Base-by-base conservation (phyloP, 1,140 invertebrate species). In the Dendroctonus ponderosae region DNA sequence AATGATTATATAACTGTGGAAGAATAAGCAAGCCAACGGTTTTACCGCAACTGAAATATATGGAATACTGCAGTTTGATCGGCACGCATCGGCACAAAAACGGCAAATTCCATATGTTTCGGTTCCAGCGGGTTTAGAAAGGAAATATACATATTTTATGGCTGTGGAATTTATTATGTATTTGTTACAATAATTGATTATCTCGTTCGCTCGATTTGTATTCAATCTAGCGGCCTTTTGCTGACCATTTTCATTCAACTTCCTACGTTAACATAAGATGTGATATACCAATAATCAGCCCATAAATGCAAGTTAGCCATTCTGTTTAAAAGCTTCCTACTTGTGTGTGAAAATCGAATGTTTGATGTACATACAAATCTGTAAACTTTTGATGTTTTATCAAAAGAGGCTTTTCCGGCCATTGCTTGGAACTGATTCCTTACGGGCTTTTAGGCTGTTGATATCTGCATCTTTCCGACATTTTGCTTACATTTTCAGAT, bases 1-100 rank as follows among this genome's bases (percentile, higher is more conserved):
- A 68, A 68, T 40, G 66, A 68, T 60, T 68, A 68, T 42, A 60
- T 68, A 15, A 63, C 48, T 38, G 60, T 68, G 14, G 53, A 62
- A 11, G 66, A 59, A 26, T 59, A 57, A 38, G 14, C 11, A 41
- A 50, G 42, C 6, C 6, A 12, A 43, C 38, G 26, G 26, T 26
- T 26, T 26, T 26, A 3, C 26, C 3, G 11, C 40, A 54, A 39
- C 15, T 11, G 40, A 39, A 51, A n/a, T 12, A 7, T 15, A 15
- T 51, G 26, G 26, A 26, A 26, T 9, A 12, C 9, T 9, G 6
- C 40, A 11, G 7, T 6, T 26, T 54, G 52, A n/a, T 26, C 12
- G n/a, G n/a, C n/a, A n/a, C n/a, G 14, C 11, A 44, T 14, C 43
- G n/a, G n/a, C n/a, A 41, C 12, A 44, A 59, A 42, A 4, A 42